Evolutionary conservation across 2,888 invertebrate genomes (phyloP).

Genomic region (Amblyjoppa proteus): DNA sequence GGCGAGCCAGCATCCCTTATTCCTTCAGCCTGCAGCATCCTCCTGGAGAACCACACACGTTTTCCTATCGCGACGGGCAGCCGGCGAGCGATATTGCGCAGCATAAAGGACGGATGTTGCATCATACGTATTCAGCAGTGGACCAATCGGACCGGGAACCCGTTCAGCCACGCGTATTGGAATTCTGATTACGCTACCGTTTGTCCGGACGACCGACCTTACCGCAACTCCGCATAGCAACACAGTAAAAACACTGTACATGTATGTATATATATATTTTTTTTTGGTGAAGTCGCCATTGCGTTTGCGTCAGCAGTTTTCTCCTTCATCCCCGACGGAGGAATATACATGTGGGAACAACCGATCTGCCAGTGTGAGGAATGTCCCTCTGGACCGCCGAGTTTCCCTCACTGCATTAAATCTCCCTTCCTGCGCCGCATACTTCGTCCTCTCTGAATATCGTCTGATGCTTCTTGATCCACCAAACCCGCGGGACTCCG

Average conservation of each 20-base stretch:
- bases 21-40: background rate
- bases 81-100: slow-evolving; percentile 29
- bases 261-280: background rate
- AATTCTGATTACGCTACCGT: slow-evolving; percentile 50
- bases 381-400: slow-evolving; percentile 29
- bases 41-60: slow-evolving; percentile 24
- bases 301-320: slow-evolving; percentile 31
- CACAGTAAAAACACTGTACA: background rate
- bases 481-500: slow-evolving; percentile 47
- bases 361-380: slow-evolving; percentile 13
- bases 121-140: background rate
- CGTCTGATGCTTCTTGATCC: slow-evolving; percentile 51
- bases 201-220: slow-evolving; percentile 30
- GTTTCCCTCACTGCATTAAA: slow-evolving; percentile 54
- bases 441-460: slow-evolving; percentile 46
- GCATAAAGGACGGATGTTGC: slow-evolving; percentile 14
- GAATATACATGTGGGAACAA: slow-evolving; percentile 38
- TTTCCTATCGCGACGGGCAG: slow-evolving; percentile 40
- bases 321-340: slow-evolving; percentile 17
- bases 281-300: background rate
- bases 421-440: slow-evolving; percentile 47
- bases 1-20: slow-evolving; percentile 16
- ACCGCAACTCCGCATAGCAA: background rate
- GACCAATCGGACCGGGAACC: slow-evolving; percentile 1
- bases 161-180: slow-evolving; percentile 33